Evolutionary conservation across 1,140 invertebrate genomes (phyloP), one percentile per base, ranked within the genome.

Genomic region (Lasioglossum baleicum): DNA sequence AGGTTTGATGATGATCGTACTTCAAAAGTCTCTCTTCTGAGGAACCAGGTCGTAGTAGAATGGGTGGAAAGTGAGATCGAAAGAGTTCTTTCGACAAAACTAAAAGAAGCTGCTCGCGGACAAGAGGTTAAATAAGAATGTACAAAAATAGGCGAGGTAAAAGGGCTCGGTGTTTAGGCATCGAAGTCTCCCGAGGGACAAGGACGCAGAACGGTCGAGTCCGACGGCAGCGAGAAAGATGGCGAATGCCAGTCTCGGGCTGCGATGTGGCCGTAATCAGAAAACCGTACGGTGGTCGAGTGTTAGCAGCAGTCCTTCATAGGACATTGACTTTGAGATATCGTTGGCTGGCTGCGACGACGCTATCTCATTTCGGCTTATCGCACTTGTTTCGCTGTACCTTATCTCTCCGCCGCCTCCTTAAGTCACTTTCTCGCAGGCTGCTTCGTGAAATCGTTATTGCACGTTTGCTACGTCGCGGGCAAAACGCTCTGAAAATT

Each of bases 321-420:
- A 93, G 92, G 92, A 92, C 92, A 93, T 93, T 93, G 92, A 92
- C 92, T 93, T 93, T 93, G 92, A 92, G 92, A 92, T 92, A 93
- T 89, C 89, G 88, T 84, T 74, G 85, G 78, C 80, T 83, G 83
- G 87, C 88, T 88, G 84, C 88, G 87, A 89, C 89, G 86, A 88
- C 88, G 83, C 86, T 92, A 92, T 92, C 90, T 91, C 89, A 85
- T 90, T 92, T 89, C 88, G 86, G 90, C 87, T 91, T 91, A 91
- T 91, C 91, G 84, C 85, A 83, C 87, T 90, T 89, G 87, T 90
- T 90, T 87, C 90, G 87, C 83, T 82, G 84, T 90, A 90, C 88
- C 87, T 91, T 91, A 91, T 91, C 90, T 90, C 73, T 76, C 81
- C 63, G 76, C 72, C 71, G 70, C 76, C 79, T 84, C 75, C 80